These are phyloP conservation scores for Daktulosphaira vitifoliae DNA, from an alignment of 1,140 invertebrate genomes.

Conservation along the genomic window DNA sequence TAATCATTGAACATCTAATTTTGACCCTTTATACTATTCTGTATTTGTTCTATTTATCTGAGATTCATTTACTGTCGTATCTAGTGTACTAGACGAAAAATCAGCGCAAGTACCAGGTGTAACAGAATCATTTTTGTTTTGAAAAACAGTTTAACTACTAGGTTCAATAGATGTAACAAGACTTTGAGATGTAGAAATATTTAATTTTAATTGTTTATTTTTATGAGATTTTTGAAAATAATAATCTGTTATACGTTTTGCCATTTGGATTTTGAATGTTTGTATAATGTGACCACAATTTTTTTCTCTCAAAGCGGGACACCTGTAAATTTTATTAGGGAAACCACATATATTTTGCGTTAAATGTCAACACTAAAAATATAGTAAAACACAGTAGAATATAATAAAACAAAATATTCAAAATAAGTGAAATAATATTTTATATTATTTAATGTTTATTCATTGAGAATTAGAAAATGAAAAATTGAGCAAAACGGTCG, in stretches of 20 bases:
- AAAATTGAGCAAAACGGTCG: too few species aligned
- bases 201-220: not conserved
- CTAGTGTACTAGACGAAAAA: not conserved
- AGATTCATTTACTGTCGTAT: not conserved
- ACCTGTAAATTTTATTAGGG: too few species aligned
- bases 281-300: too few species aligned
- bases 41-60: not conserved
- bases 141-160: not conserved
- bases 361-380: too few species aligned
- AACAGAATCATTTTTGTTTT: not conserved
- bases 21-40: constrained; percentile 4
- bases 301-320: too few species aligned
- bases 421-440: too few species aligned
- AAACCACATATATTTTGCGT: too few species aligned
- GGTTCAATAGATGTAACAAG: not conserved
- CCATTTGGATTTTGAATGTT: too few species aligned
- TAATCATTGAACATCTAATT: constrained; percentile 9
- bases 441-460: too few species aligned
- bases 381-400: too few species aligned
- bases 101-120: not conserved
- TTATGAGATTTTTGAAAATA: not conserved
- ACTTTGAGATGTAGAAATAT: not conserved
- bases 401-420: too few species aligned
- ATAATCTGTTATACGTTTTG: not conserved
- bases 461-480: too few species aligned